Base-by-base conservation (phyloP, 2,113 vertebrate species). In the Xiphorhynchus elegans region DNA sequence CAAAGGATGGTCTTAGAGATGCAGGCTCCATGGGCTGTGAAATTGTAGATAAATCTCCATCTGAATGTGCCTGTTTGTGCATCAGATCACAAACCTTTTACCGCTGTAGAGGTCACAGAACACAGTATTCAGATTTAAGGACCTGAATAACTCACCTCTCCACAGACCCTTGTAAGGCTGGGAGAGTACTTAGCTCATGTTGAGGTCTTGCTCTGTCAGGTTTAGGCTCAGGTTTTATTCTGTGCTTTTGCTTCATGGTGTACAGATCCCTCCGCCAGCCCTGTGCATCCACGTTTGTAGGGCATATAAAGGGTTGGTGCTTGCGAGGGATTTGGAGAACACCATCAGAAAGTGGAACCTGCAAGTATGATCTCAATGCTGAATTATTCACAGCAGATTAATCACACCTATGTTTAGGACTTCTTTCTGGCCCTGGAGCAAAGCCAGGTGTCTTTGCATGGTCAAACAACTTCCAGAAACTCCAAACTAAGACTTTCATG, bases 351-450 rank as follows among this genome's bases (percentile, higher is more conserved):
- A 69, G 8, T 13, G 4, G 50, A 89, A 76, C 33, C 1, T 47
- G n/a, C 6, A 4, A 62, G 10, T 35, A 10, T 0, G 0, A 52
- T 77, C 2, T 52, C 74, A 56, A 23, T 1, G 5, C 8, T 77
- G 60, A 62, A 53, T 63, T 91, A 55, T 63, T 78, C 59, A 70
- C 6, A 9, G n/a, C 63, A 63, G 31, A 80, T 77, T 55, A 73
- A 69, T 86, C 42, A 77, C 72, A 95, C 50, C 5, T 62, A 2
- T 70, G 19, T 75, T 84, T 88, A 90, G 24, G 58, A 24, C n/a
- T 84, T 67, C 26, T 88, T 91, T 90, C 87, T 77, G 46, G 21
- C 47, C 47, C 68, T 70, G 0, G 6, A 93, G 60, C 10, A 33
- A 94, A 83, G 29, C 33, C 78, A 83, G 53, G 26, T 86, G 52